These are phyloP conservation scores for Marisa cornuarietis DNA, from an alignment of 1,140 invertebrate genomes.

Conservation along the genomic window DNA sequence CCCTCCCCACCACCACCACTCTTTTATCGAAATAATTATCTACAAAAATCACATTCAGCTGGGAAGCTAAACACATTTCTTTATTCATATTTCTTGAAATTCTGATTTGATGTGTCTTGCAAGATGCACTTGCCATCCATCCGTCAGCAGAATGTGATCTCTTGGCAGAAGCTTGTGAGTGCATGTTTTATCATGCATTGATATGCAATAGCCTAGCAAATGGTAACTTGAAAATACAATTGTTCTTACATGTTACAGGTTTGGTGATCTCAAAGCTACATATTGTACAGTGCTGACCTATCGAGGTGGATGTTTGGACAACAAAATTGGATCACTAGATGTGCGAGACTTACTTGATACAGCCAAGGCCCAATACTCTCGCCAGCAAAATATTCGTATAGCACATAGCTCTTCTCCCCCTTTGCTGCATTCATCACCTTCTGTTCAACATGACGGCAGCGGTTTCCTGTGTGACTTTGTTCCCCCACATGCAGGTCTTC, in stretches of 20 bases:
- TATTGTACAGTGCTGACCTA: conserved; percentile 74
- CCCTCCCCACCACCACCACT: too few species aligned
- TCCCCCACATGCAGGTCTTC: too few species aligned
- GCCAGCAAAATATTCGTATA: conserved; percentile 7
- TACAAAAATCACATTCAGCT: too few species aligned
- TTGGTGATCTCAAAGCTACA: conserved; percentile 75
- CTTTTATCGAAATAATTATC: too few species aligned
- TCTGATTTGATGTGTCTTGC: background rate
- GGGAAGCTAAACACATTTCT: too few species aligned
- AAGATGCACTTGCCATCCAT: background rate
- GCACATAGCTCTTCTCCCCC: background rate
- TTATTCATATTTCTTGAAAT: background rate
- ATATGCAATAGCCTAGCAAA: background rate
- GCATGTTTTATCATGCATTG: background rate
- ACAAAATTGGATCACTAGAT: conserved; percentile 44
- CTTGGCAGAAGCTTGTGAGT: background rate
- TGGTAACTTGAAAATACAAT: background rate
- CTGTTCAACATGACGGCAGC: too few species aligned
- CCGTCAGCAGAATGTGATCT: background rate
- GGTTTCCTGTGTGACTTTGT: too few species aligned
- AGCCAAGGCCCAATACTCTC: conserved; percentile 14
- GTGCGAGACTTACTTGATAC: conserved; percentile 41
- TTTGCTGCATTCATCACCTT: too few species aligned
- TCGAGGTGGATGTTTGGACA: conserved; percentile 69
- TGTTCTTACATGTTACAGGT: conserved; percentile 61